Conservation (phyloP, 2,113 vertebrate genomes). For the Callithrix jacchus region DNA sequence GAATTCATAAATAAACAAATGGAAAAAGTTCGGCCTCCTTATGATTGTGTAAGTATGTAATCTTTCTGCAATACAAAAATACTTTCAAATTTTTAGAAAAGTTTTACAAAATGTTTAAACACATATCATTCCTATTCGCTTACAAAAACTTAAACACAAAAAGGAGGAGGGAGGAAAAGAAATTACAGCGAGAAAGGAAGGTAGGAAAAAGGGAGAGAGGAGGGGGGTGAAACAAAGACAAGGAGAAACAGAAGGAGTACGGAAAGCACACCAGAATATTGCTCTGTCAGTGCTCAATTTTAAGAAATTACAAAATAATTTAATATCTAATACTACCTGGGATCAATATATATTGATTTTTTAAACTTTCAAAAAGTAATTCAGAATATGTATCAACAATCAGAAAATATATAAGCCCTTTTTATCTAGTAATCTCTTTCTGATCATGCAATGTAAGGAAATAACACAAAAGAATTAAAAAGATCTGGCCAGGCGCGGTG, state of each 20-base stretch:
- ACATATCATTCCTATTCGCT: background rate
- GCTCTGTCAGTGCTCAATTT: background rate
- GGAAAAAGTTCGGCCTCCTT: background rate
- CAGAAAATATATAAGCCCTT: background rate
- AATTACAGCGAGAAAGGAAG: background rate
- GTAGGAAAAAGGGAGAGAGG: background rate
- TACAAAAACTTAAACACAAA: slow-evolving; percentile 29
- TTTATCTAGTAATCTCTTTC: slow-evolving; percentile 23
- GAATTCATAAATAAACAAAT: background rate
- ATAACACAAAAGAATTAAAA: background rate
- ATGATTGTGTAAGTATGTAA: background rate
- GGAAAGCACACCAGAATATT: background rate
- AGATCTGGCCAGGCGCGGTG: background rate
- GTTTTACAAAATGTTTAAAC: slow-evolving; percentile 13
- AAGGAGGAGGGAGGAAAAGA: background rate
- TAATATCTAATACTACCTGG: background rate
- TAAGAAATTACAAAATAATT: background rate
- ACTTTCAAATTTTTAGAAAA: background rate
- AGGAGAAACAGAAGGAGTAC: background rate
- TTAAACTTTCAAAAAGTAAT: background rate
- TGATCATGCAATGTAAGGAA: slow-evolving; percentile 13
- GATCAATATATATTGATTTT: background rate
- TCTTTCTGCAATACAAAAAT: slow-evolving; percentile 3
- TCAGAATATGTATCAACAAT: background rate
- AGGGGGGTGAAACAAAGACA: background rate